phyloP scores from a whole-genome alignment of 53 echinoderm and acorn worm species.

The Paelopatides confundens region DNA sequence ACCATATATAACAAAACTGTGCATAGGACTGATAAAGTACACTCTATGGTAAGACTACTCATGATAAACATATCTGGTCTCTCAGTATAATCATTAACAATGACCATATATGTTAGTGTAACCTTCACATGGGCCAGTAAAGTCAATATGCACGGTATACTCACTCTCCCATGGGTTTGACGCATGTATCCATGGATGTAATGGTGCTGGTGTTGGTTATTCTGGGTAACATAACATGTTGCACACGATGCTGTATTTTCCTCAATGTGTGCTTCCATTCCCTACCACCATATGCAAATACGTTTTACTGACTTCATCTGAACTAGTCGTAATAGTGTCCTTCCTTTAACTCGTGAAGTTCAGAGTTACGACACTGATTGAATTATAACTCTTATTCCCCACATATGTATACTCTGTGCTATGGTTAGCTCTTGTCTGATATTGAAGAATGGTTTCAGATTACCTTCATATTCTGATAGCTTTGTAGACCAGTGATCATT shows the following conservation, averaged over 20 bases:
- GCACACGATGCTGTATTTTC: constrained; percentile 10
- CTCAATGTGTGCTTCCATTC: constrained; percentile 59
- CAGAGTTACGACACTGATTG: constrained; percentile 20
- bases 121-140: no score
- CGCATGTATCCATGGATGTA: no score
- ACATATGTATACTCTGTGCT: constrained; percentile 40
- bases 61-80: no score
- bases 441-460: constrained; percentile 46
- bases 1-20: no score
- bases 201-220: no score
- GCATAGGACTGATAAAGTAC: no score
- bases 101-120: no score
- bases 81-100: no score
- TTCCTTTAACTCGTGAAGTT: constrained; percentile 30
- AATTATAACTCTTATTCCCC: constrained; percentile 54
- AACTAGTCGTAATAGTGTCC: constrained; percentile 38
- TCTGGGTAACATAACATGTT: constrained; percentile 14
- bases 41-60: no score
- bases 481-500: constrained; percentile 34
- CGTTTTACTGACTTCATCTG: constrained; percentile 49
- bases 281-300: constrained; percentile 52
- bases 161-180: no score
- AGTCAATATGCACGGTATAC: no score
- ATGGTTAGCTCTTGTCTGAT: constrained; percentile 41
- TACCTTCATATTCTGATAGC: constrained; percentile 34